Conservation (phyloP, 2,888 invertebrate species). For the Spodoptera picta region DNA sequence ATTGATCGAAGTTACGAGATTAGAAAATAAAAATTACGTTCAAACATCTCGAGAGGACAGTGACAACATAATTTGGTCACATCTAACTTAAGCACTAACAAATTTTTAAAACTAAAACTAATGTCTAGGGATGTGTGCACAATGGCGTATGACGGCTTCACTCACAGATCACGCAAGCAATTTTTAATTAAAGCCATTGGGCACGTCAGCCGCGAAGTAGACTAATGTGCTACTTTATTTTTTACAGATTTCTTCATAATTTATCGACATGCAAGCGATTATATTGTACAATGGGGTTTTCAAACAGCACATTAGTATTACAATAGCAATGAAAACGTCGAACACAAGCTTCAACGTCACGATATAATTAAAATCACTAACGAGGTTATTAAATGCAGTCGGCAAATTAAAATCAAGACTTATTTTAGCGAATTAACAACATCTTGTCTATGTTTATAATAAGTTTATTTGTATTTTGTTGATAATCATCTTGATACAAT, state of each 20-base stretch:
- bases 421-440: neutral
- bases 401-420: constrained; percentile 1
- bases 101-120: constrained; percentile 50
- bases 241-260: neutral
- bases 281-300: no score
- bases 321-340: constrained; percentile 47
- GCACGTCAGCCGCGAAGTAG: constrained; percentile 2
- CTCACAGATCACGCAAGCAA: neutral
- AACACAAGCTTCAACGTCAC: constrained; percentile 50
- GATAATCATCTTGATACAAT: neutral
- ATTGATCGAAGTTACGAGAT: constrained; percentile 55
- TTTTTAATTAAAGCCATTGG: constrained; percentile 12
- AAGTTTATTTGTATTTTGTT: neutral
- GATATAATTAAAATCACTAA: constrained; percentile 23
- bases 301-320: no score
- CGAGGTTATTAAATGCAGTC: constrained; percentile 43
- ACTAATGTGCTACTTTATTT: constrained; percentile 26
- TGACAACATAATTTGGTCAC: no score
- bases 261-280: neutral
- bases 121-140: constrained; percentile 39
- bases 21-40: constrained; percentile 45
- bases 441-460: no score
- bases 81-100: constrained; percentile 53
- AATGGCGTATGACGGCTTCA: constrained; percentile 12
- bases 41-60: constrained; percentile 8